Evolutionary conservation across 2,113 vertebrate genomes (phyloP), one percentile per base, ranked within the genome.

Genomic region (Heterotis niloticus): DNA sequence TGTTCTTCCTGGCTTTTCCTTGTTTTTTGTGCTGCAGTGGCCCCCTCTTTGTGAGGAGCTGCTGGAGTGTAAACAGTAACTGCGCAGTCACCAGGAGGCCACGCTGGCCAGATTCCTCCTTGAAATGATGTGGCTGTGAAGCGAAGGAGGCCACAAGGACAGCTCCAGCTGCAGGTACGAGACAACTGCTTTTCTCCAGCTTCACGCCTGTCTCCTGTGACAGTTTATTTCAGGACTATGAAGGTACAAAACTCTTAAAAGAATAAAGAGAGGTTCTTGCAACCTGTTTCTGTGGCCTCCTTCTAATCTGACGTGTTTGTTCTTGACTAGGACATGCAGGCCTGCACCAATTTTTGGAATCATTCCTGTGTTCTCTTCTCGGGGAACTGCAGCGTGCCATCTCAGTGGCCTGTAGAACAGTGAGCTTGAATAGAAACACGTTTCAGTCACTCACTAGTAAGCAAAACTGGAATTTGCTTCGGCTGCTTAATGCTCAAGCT

Each of bases 111-210:
- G 85, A 82, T 83, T 79, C 73, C 66, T 76, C 68, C 57, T 28
- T 78, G 62, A 87, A 81, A 71, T 67, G 57, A 79, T 81, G 80
- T 83, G 85, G 84, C 79, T 76, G 82, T 65, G 72, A 81, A 79
- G 83, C 75, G 84, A 84, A 86, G 79, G 44, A 75, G 83, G 82
- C 82, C 74, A 54, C 77, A 76, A 71, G 72, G 57, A 82, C 68
- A 84, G 80, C 79, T 85, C 76, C 84, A 85, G 82, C 79, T 84
- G 78, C 84, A 89, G 89, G 91, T 91, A 90, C 81, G 90, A 85
- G 83, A 83, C 80, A 88, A 82, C 73, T 11, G 54, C 74, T 82
- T 62, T 66, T 12, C 70, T 17, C 52, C 51, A 23, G 23, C 65
- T 65, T 52, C 82, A 28, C 81, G 66, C 66, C 76, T 77, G 64